A percentile compares a stretch with the other conserved stretches of the same genome.
Evolutionary conservation across 2,797 vertebrate genomes (phyloP).

Genomic region (Carcharodon carcharias): DNA sequence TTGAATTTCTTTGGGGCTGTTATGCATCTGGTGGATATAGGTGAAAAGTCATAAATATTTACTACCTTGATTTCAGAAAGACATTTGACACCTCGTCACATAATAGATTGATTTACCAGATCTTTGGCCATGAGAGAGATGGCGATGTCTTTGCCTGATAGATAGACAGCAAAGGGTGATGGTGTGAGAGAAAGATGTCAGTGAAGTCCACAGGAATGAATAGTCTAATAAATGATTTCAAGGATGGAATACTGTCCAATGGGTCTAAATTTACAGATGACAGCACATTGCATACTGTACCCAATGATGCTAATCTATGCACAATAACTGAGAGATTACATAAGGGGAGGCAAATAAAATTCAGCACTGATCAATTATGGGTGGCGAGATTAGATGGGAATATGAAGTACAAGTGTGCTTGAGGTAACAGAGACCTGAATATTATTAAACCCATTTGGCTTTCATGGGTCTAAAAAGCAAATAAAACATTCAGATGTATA

Average conservation of each 20-base stretch:
- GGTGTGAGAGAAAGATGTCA: not conserved
- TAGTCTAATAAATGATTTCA: not conserved
- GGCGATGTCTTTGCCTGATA: not conserved
- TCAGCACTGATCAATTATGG: not conserved
- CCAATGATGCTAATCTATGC: not conserved
- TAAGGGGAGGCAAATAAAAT: not conserved
- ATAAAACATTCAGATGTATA: not conserved
- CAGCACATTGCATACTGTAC: not conserved
- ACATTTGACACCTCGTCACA: not conserved
- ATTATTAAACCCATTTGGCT: not conserved
- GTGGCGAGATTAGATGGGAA: not conserved
- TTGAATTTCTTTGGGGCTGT: not conserved
- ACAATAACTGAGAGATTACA: not conserved
- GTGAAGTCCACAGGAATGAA: not conserved
- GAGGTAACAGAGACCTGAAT: not conserved
- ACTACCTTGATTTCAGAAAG: not conserved
- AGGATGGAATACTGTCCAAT: not conserved
- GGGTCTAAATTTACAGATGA: not conserved
- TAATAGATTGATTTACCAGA: not conserved
- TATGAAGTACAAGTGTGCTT: not conserved
- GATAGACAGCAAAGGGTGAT: not conserved
- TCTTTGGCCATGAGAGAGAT: not conserved
- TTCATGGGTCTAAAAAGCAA: not conserved
- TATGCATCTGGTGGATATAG: not conserved
- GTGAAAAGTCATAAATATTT: not conserved